Conservation (phyloP, 2,113 vertebrate species). For the Oreotrochilus melanogaster region DNA sequence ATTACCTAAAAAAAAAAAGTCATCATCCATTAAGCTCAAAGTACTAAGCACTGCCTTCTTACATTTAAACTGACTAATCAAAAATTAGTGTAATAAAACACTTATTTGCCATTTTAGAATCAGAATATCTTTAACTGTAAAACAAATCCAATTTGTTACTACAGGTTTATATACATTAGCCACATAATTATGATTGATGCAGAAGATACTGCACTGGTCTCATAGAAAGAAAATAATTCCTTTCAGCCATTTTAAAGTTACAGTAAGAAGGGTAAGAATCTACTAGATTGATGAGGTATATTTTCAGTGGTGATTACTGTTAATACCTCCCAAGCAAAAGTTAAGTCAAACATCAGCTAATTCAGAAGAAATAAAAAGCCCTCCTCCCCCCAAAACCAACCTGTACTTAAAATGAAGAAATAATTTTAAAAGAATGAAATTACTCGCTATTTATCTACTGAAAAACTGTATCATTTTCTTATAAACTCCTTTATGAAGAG, state of each 20-base stretch:
- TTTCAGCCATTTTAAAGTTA: not conserved
- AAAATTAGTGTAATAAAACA: not conserved
- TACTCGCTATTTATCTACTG: not conserved
- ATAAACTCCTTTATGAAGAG: not conserved
- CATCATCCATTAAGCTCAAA: not conserved
- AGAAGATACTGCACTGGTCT: not conserved
- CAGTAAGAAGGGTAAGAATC: not conserved
- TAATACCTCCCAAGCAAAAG: not conserved
- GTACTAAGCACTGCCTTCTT: not conserved
- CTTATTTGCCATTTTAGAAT: not conserved
- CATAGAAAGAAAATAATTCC: not conserved
- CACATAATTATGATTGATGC: not conserved
- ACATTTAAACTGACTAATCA: not conserved
- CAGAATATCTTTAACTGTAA: not conserved
- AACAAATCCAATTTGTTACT: not conserved
- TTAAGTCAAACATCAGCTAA: not conserved
- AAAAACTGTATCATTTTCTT: not conserved
- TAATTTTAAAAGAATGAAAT: not conserved
- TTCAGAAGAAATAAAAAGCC: not conserved
- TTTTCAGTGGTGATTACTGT: not conserved
- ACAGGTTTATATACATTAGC: not conserved
- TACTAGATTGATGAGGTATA: not conserved
- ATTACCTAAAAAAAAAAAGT: not conserved
- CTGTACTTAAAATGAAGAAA: not conserved
- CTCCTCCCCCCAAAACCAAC: not conserved